These are phyloP conservation scores for Drosophila eohydei DNA, from an alignment of 2,888 invertebrate genomes.

Conservation along the genomic window DNA sequence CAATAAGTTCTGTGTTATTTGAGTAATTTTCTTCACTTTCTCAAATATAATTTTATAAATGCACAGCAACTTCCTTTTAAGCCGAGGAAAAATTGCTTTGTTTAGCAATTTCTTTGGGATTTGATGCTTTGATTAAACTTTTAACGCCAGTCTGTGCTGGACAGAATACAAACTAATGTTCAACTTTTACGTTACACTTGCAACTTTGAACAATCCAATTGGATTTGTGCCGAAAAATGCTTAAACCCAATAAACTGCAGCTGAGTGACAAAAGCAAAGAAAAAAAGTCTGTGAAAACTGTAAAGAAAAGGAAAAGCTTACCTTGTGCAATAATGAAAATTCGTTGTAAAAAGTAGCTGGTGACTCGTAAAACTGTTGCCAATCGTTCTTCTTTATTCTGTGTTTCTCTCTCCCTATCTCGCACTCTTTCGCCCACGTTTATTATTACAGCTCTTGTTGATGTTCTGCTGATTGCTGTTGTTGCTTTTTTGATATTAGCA, in stretches of 20 bases:
- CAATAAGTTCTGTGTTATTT: not conserved
- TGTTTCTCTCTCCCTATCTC: not conserved
- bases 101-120: not conserved
- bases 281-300: constrained; percentile 17
- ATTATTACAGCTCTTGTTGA: constrained; percentile 38
- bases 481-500: constrained; percentile 39
- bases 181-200: constrained; percentile 18
- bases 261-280: constrained; percentile 23
- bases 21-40: not conserved
- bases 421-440: constrained; percentile 4
- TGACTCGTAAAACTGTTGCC: constrained; percentile 77
- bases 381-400: constrained; percentile 32
- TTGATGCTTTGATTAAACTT: constrained; percentile 6
- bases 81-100: not conserved
- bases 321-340: constrained; percentile 76
- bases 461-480: constrained; percentile 56
- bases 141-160: not conserved
- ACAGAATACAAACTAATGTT: constrained; percentile 18
- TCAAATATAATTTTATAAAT: not conserved
- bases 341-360: constrained; percentile 77
- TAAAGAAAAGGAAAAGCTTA: constrained; percentile 51
- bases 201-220: constrained; percentile 29
- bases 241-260: constrained; percentile 52
- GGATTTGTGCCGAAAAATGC: constrained; percentile 21
- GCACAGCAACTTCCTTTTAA: not conserved